Evolutionary conservation across 2,888 invertebrate species (phyloP).

Genomic region (Athetis lepigone): DNA sequence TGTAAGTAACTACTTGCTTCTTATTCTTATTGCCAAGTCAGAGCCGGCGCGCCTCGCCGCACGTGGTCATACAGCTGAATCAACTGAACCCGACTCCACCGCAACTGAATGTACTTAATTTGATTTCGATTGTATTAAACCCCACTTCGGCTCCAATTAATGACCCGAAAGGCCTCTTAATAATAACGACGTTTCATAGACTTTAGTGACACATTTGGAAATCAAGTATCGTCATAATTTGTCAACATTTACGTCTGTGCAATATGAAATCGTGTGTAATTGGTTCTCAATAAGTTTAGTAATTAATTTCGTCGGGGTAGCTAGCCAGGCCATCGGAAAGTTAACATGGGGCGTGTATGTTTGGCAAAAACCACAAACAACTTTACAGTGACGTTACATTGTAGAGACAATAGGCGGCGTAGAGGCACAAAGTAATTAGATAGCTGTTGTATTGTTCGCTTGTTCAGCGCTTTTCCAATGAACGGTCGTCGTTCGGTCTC

Average conservation of each 20-base stretch:
- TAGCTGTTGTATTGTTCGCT: conserved; percentile 85
- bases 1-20: conserved; percentile 70
- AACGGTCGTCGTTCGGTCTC: conserved; percentile 77
- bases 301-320: conserved; percentile 69
- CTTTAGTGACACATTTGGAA: conserved; percentile 50
- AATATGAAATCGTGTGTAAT: neutral
- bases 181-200: conserved; percentile 68
- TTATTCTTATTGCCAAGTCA: conserved; percentile 79
- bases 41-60: conserved; percentile 70
- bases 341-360: conserved; percentile 72
- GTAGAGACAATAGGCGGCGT: conserved; percentile 75
- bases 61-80: conserved; percentile 85
- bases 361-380: conserved; percentile 84
- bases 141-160: conserved; percentile 84
- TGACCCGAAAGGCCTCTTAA: conserved; percentile 81
- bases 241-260: conserved; percentile 29
- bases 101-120: conserved; percentile 89
- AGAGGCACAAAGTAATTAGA: conserved; percentile 86
- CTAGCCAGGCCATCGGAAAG: conserved; percentile 67
- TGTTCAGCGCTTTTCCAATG: conserved; percentile 86
- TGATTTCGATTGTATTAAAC: conserved; percentile 89
- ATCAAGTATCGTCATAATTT: conserved; percentile 35
- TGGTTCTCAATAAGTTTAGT: conserved; percentile 47
- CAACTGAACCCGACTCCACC: conserved; percentile 83
- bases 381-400: conserved; percentile 80